Evolutionary conservation across 2,113 vertebrate species (phyloP), one percentile per base, ranked within the genome.

Genomic region (Terrapene triunguis): DNA sequence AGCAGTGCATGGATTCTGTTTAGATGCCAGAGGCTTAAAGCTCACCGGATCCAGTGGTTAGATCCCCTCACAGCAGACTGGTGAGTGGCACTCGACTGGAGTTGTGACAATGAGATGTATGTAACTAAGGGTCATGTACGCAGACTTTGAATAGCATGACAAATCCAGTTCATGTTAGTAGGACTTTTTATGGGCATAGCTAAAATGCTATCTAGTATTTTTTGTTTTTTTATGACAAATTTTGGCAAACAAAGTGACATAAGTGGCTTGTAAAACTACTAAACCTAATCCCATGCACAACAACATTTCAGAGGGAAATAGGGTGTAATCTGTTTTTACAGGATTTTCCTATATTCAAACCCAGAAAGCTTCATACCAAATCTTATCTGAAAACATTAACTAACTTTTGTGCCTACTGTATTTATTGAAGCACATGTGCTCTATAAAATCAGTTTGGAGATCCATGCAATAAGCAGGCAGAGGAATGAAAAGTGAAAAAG

Each of bases 401-500:
- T 92, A 59, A 91, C 85, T 94, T 93, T 79, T 91, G 74, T 8
- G 9, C 84, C 93, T 97, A 55, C 12, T 47, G 78, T 51, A 94
- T 83, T 57, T 93, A 81, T 87, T 85, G 85, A 89, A 95, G 89
- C 82, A 83, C 53, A 54, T 29, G 90, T 88, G 12, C 74, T 27
- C 22, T 29, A 47, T 29, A 47, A 38, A 50, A 17, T 48, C 48
- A 25, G 90, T 89, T 93, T 89, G 87, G 81, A 82, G 51, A 93
- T 27, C 57, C 50, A 24, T 62, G 44, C 92, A 96, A 96, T 95
- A 92, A 93, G 88, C 42, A 93, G 79, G 55, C 90, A 96, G 88
- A 92, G 72, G 91, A 78, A 82, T 86, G 81, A 10, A 94, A 97
- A 38, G 96, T 81, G 42, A 93, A 95, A 96, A 85, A 4, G 38